phyloP scores from a whole-genome alignment of 2,888 invertebrate species.

The Eristalis intricaria region DNA sequence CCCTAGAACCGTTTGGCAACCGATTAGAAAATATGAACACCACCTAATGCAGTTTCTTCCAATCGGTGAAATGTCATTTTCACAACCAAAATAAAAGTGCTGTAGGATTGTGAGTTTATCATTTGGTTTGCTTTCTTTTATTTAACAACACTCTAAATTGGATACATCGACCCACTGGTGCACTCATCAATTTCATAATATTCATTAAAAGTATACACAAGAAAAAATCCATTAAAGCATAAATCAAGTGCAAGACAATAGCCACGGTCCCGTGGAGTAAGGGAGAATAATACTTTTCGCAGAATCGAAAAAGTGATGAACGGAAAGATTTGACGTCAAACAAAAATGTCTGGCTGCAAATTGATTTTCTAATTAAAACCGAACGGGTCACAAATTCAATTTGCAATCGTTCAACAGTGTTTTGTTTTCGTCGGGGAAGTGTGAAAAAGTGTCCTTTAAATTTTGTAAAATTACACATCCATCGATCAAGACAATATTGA shows the following conservation, averaged over 20 bases:
- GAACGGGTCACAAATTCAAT: background rate
- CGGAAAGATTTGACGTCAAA: conserved; percentile 37
- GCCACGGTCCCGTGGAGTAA: background rate
- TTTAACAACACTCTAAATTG: background rate
- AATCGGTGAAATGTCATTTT: conserved; percentile 44
- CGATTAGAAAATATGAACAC: conserved; percentile 22
- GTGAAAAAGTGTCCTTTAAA: background rate
- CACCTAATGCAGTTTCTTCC: background rate
- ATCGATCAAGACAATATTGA: background rate
- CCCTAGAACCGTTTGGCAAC: conserved; percentile 35
- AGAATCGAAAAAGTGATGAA: conserved; percentile 16
- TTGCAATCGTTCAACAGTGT: background rate
- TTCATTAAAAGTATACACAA: background rate
- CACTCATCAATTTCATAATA: background rate
- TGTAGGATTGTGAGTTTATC: background rate
- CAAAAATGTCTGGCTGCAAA: conserved; percentile 58
- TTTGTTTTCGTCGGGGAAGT: background rate
- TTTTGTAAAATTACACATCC: background rate
- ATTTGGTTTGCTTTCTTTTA: background rate
- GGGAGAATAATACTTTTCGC: conserved; percentile 8
- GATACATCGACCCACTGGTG: background rate
- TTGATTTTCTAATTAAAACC: conserved; percentile 60
- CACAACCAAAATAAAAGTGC: conserved; percentile 56
- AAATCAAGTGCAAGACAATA: background rate
- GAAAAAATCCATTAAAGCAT: background rate